Conservation (phyloP, 2,113 vertebrate genomes). For the Serinus canaria region DNA sequence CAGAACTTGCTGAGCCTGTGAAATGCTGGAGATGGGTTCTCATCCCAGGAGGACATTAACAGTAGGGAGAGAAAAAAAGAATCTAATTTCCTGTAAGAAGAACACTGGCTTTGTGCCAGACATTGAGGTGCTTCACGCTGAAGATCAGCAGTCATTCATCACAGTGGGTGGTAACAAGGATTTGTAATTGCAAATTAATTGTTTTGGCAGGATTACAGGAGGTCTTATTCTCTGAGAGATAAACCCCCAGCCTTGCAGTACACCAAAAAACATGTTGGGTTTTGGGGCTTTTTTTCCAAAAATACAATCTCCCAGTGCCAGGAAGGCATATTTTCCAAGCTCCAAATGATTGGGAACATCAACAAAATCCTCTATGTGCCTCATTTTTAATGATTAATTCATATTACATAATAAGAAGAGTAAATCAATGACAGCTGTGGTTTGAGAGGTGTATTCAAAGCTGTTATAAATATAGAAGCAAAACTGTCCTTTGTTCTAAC, state of each 20-base stretch:
- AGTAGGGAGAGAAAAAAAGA: neutral
- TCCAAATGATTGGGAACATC: conserved; percentile 35
- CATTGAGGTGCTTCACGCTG: conserved; percentile 21
- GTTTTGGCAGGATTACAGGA: conserved; percentile 15
- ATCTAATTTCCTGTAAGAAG: conserved; percentile 35
- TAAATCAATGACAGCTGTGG: conserved; percentile 55
- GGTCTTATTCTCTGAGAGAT: neutral
- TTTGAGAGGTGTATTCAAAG: conserved; percentile 35
- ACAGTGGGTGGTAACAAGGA: neutral
- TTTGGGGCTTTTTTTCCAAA: neutral
- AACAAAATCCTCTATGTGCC: neutral
- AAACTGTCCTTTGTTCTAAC: conserved; percentile 35
- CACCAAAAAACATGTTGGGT: neutral
- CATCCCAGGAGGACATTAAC: neutral
- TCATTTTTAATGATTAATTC: conserved; percentile 48
- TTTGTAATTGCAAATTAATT: conserved; percentile 52
- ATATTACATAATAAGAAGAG: conserved; percentile 32
- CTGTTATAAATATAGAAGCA: conserved; percentile 43
- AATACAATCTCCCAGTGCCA: neutral
- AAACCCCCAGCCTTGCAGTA: neutral
- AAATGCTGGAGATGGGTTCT: neutral
- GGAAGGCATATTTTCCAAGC: neutral
- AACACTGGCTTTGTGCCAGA: conserved; percentile 14
- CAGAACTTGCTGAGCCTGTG: neutral
- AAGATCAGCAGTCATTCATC: conserved; percentile 21